Evolutionary conservation across 1,140 invertebrate species (phyloP).

Genomic region (Drosophila equinoxialis): DNA sequence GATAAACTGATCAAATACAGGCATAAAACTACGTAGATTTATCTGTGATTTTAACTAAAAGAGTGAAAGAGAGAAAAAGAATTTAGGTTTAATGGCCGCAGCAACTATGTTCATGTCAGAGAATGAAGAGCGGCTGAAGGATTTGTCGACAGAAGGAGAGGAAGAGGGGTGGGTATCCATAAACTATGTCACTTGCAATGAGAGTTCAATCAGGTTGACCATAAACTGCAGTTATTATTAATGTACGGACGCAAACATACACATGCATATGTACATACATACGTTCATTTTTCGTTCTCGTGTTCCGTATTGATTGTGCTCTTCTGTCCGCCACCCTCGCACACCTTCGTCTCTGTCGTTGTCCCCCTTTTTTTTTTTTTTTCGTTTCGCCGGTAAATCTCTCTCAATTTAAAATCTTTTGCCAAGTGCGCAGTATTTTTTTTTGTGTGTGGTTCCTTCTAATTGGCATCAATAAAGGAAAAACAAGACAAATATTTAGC

Average conservation of each 20-base stretch:
- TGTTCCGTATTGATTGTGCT: slow-evolving; percentile 9
- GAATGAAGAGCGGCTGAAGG: not conserved
- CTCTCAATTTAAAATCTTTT: slow-evolving; percentile 58
- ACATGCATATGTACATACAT: not conserved
- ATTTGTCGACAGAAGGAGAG: not conserved
- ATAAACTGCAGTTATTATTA: slow-evolving; percentile 44
- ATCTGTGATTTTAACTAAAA: slow-evolving; percentile 56
- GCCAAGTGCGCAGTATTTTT: slow-evolving; percentile 79
- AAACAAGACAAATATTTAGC: slow-evolving; percentile 45
- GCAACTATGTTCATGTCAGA: slow-evolving; percentile 12
- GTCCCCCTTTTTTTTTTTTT: slow-evolving; percentile 7
- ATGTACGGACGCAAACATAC: not conserved
- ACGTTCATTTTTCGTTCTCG: slow-evolving; percentile 4
- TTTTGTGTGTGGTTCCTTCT: slow-evolving; percentile 43
- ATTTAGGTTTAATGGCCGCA: slow-evolving; percentile 29
- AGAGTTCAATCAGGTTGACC: not conserved
- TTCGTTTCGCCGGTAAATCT: slow-evolving; percentile 18
- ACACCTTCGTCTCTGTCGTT: not conserved
- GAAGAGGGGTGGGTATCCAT: not conserved
- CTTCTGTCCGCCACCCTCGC: not conserved
- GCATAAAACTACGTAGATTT: slow-evolving; percentile 48
- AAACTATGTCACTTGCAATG: not conserved
- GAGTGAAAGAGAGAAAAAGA: slow-evolving; percentile 7
- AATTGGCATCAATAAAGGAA: slow-evolving; percentile 47
- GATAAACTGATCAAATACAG: slow-evolving; percentile 60